Evolutionary conservation across 2,113 vertebrate genomes (phyloP).

Genomic region (Ictidomys tridecemlineatus): DNA sequence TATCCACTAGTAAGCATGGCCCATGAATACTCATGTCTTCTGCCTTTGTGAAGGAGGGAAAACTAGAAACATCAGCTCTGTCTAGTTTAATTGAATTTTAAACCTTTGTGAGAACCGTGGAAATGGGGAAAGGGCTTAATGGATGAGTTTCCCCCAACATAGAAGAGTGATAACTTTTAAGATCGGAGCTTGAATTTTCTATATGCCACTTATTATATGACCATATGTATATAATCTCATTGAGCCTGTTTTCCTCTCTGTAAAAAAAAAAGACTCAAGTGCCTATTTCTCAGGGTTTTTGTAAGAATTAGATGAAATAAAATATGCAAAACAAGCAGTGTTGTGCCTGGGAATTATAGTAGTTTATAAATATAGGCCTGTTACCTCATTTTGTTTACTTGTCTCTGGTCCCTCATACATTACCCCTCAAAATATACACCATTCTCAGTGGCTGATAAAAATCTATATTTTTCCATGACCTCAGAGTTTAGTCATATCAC

Average conservation of each 20-base stretch:
- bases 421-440: background rate
- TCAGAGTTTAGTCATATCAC: slow-evolving; percentile 36
- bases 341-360: background rate
- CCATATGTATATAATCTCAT: background rate
- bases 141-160: background rate
- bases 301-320: slow-evolving; percentile 17
- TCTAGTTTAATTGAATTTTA: background rate
- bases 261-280: slow-evolving; percentile 26
- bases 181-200: background rate
- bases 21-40: background rate
- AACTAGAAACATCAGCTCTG: background rate
- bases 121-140: too few species aligned
- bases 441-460: background rate
- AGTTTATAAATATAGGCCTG: background rate
- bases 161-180: background rate
- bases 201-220: background rate
- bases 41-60: background rate
- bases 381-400: background rate
- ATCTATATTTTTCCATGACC: background rate
- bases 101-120: background rate
- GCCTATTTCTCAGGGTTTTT: background rate
- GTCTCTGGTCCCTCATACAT: background rate
- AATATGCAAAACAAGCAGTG: background rate
- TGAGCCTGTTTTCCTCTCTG: background rate
- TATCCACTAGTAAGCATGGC: background rate